A percentile compares a stretch with the other conserved stretches of the same genome.
Conservation (phyloP, 2,113 vertebrate species). For the Sus scrofa region T2T-Sscrofa CM000825.6:165648001-165648500, state of each 20-base stretch:
- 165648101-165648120: too few species aligned
- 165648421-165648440: background rate
- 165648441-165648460: background rate
- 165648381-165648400: background rate
- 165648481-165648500: background rate
- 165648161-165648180: too few species aligned
- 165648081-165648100: too few species aligned
- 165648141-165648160: too few species aligned
- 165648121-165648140: too few species aligned
- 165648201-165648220: too few species aligned
- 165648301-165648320: background rate
- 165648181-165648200: too few species aligned
- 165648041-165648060: too few species aligned
- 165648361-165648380: background rate
- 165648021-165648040: too few species aligned
- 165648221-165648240: too few species aligned
- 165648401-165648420: background rate
- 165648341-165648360: background rate
- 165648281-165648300: background rate
- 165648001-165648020: too few species aligned
- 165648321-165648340: background rate
- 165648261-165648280: background rate
- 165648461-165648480: background rate
- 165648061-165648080: too few species aligned
- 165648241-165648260: background rate